A percentile compares a stretch with the other conserved stretches of the same genome.
Conservation (phyloP, 1,140 invertebrate genomes). For the Rhizoglyphus robini region DNA sequence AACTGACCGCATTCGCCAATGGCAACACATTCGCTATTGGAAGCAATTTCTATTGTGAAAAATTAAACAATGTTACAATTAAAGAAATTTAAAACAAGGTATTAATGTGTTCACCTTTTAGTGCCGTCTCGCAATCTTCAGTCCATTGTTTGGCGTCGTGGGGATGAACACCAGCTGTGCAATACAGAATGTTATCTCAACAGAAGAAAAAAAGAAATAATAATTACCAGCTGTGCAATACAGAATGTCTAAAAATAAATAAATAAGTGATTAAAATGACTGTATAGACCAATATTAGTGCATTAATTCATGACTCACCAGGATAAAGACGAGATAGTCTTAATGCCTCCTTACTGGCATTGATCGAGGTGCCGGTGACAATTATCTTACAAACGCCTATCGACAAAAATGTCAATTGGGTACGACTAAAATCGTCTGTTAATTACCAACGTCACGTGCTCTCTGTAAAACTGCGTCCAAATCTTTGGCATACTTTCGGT, state of each 20-base stretch:
- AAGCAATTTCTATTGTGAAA: conserved; percentile 42
- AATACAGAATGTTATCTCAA: conserved; percentile 21
- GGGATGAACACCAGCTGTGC: conserved; percentile 62
- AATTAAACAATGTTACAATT: no score
- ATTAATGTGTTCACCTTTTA: no score
- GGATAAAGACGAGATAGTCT: conserved; percentile 43
- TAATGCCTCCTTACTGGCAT: conserved; percentile 74
- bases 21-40: conserved; percentile 75
- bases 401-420: conserved; percentile 23
- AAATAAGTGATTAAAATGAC: conserved; percentile 35
- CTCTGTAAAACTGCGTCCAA: conserved; percentile 78
- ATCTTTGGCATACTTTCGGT: conserved; percentile 83
- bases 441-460: conserved; percentile 72
- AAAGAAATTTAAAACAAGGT: no score
- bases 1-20: conserved; percentile 64
- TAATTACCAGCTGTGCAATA: conserved; percentile 54
- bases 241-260: conserved; percentile 56
- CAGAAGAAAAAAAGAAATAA: background rate
- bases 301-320: no score
- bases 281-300: background rate
- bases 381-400: conserved; percentile 83
- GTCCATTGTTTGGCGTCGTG: conserved; percentile 88
- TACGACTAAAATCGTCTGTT: background rate
- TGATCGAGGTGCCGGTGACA: conserved; percentile 75
- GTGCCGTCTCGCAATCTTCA: conserved; percentile 44